These are phyloP conservation scores for Cryptoblepharus egeriae DNA, from an alignment of 2,797 vertebrate genomes.

Conservation along the genomic window DNA sequence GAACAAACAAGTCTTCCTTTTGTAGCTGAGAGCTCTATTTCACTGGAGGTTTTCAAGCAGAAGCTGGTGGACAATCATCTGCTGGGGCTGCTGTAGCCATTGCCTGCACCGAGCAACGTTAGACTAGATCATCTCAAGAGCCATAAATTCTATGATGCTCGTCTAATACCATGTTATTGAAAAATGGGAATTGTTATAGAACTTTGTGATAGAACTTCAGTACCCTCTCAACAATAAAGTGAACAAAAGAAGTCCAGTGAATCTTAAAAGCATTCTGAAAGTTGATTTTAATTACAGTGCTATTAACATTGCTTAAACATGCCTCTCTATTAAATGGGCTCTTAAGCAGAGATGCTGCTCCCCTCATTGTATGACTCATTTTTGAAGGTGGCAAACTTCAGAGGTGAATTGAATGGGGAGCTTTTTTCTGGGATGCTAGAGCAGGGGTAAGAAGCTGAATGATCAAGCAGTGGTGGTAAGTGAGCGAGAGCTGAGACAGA, in stretches of 20 bases:
- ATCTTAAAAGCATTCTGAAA: not conserved
- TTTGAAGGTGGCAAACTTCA: conserved; percentile 6
- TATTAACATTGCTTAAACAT: not conserved
- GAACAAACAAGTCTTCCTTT: not conserved
- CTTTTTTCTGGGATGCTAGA: conserved; percentile 47
- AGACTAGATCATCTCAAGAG: no score
- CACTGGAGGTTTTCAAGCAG: no score
- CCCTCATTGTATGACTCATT: conserved; percentile 27
- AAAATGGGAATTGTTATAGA: not conserved
- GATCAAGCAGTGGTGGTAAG: conserved; percentile 62
- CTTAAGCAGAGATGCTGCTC: conserved; percentile 52
- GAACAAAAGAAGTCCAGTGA: not conserved
- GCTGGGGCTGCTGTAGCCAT: no score
- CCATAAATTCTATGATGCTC: no score
- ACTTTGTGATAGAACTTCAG: not conserved
- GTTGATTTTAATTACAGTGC: conserved; percentile 4
- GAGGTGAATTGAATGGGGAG: conserved; percentile 52
- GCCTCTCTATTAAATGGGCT: conserved; percentile 19
- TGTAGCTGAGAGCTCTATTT: no score
- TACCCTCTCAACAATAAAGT: not conserved
- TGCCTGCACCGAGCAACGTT: no score
- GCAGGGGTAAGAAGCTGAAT: conserved; percentile 68
- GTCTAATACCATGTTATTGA: no score
- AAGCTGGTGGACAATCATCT: no score
- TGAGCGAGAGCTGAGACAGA: conserved; percentile 45